phyloP scores from a whole-genome alignment of 2,797 vertebrate species.

The Sebastolobus altivelis region DNA sequence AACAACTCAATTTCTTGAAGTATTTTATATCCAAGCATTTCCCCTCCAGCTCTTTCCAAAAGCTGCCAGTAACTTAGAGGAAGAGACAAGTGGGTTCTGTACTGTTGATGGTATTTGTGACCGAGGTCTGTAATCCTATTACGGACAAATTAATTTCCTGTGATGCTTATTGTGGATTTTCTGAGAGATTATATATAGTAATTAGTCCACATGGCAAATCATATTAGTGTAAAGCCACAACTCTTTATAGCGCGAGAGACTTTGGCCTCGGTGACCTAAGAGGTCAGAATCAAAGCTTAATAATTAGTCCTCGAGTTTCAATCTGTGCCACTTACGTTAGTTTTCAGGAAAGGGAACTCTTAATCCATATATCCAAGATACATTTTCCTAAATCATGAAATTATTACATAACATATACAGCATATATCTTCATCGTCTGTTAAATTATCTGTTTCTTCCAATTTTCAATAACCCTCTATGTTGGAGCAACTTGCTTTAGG shows the following conservation, averaged over 20 bases:
- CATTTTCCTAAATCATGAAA: neutral
- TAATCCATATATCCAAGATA: neutral
- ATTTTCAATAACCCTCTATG: neutral
- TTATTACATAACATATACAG: neutral
- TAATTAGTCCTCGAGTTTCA: slow-evolving; percentile 3
- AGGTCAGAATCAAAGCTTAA: neutral
- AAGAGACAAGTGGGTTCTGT: neutral
- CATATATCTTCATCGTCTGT: neutral
- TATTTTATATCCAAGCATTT: neutral
- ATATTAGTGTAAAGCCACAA: slow-evolving; percentile 42
- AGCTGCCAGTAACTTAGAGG: neutral
- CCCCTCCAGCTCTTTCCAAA: neutral
- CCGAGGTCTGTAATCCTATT: slow-evolving; percentile 59
- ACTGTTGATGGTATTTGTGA: slow-evolving; percentile 47
- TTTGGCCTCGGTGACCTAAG: slow-evolving; percentile 9
- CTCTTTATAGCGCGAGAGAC: neutral
- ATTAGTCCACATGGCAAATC: slow-evolving; percentile 51
- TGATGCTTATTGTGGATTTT: slow-evolving; percentile 50
- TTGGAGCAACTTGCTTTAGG: neutral
- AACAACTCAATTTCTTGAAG: neutral
- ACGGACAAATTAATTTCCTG: slow-evolving; percentile 42
- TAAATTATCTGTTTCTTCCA: neutral
- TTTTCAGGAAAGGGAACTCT: neutral
- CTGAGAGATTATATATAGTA: slow-evolving; percentile 40
- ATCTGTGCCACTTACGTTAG: neutral